Conservation (phyloP, 2,797 vertebrate genomes). For the Psittacula echo region DNA sequence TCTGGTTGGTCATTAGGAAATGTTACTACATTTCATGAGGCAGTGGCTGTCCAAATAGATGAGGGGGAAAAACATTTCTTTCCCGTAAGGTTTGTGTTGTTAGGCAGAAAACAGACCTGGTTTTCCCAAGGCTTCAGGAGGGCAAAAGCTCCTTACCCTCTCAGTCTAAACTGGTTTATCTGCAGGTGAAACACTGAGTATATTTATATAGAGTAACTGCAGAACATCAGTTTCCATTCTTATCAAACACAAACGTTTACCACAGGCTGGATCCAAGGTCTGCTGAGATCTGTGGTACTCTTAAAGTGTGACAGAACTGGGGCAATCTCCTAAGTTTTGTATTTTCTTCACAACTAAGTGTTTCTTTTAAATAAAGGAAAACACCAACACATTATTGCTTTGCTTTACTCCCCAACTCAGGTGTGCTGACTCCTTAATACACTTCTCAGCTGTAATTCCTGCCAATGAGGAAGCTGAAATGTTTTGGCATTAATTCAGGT, state of each 20-base stretch:
- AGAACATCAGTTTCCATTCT: slow-evolving; percentile 26
- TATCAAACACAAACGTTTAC: slow-evolving; percentile 58
- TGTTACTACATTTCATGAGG: neutral
- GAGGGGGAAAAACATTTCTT: neutral
- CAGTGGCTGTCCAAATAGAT: neutral
- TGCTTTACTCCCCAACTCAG: neutral
- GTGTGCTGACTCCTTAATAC: neutral
- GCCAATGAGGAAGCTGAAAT: neutral
- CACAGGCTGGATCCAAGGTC: slow-evolving; percentile 37
- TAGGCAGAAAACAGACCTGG: neutral
- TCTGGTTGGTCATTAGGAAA: neutral
- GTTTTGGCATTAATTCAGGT: neutral
- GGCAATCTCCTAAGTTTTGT: neutral
- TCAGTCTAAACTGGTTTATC: slow-evolving; percentile 33
- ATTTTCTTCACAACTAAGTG: neutral
- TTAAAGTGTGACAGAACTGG: neutral
- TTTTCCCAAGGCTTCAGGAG: neutral
- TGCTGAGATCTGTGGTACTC: neutral
- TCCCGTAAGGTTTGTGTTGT: neutral
- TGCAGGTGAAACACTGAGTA: slow-evolving; percentile 12
- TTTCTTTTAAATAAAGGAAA: neutral
- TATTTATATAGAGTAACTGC: slow-evolving; percentile 10
- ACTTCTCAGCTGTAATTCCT: neutral
- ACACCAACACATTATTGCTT: neutral
- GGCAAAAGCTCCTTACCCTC: neutral